Evolutionary conservation across 2,888 invertebrate genomes (phyloP).

Genomic region (Theodoxus fluviatilis): DNA sequence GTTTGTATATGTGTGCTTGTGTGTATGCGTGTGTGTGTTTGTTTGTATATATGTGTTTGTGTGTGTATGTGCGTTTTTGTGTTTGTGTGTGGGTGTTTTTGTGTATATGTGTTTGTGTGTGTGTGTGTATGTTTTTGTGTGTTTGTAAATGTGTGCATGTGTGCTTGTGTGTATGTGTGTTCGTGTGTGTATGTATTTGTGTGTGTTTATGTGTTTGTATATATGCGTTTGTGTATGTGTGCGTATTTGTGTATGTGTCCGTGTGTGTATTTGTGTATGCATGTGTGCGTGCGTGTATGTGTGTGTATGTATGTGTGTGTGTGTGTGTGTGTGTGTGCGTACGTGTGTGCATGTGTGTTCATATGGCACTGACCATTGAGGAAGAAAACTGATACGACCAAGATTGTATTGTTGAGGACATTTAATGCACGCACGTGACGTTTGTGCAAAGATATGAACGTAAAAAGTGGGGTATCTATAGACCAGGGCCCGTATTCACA

Average conservation of each 20-base stretch:
- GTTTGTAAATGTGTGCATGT: neutral
- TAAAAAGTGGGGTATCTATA: too few species aligned
- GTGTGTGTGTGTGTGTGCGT: constrained; percentile 21
- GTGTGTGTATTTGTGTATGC: constrained; percentile 9
- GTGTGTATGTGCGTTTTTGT: neutral
- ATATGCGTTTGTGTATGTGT: neutral
- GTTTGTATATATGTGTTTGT: constrained; percentile 14
- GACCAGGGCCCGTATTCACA: too few species aligned
- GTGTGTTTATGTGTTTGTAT: neutral
- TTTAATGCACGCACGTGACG: too few species aligned
- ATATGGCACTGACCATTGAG: neutral
- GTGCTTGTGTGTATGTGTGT: neutral
- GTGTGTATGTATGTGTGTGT: constrained; percentile 11
- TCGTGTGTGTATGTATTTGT: neutral
- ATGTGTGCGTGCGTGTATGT: neutral
- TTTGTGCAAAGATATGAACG: too few species aligned
- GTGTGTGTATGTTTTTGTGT: constrained; percentile 7
- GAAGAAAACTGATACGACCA: too few species aligned
- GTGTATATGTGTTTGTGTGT: constrained; percentile 17
- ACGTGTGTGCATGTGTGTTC: neutral
- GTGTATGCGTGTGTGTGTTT: too few species aligned
- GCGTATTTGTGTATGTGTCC: too few species aligned
- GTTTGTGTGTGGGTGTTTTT: neutral
- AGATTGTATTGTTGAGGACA: too few species aligned
- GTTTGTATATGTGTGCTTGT: neutral